Evolutionary conservation across 2,888 invertebrate genomes (phyloP).

Genomic region (Oeneis ivallda): DNA sequence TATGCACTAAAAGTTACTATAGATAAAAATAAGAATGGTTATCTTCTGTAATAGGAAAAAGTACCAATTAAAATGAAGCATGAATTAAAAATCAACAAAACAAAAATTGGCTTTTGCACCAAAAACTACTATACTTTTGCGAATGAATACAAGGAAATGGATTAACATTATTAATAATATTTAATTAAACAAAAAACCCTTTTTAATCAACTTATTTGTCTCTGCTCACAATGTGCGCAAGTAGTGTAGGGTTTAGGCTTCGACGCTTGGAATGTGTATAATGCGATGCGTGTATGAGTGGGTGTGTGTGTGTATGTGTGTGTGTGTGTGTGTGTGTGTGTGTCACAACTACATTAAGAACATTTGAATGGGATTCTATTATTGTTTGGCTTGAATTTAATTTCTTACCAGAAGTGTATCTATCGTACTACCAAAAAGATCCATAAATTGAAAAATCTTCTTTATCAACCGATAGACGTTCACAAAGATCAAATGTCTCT

Average conservation of each 20-base stretch:
- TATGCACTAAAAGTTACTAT: too few species aligned
- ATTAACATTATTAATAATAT: conserved; percentile 23
- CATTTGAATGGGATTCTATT: conserved; percentile 24
- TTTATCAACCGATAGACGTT: too few species aligned
- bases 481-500: too few species aligned
- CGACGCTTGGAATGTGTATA: conserved; percentile 23
- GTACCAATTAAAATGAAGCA: too few species aligned
- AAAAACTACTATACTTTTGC: neutral
- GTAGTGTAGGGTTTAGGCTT: conserved; percentile 31
- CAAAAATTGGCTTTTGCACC: too few species aligned
- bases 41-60: too few species aligned
- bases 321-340: conserved; percentile 27
- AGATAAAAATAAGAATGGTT: too few species aligned
- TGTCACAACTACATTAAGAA: conserved; percentile 25
- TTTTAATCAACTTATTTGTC: conserved; percentile 33
- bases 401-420: too few species aligned
- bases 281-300: conserved; percentile 18
- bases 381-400: too few species aligned
- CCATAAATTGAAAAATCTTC: too few species aligned
- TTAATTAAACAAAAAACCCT: conserved; percentile 6
- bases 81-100: too few species aligned
- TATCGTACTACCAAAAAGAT: too few species aligned
- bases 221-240: conserved; percentile 36
- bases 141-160: conserved; percentile 24
- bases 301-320: conserved; percentile 28